Conservation (phyloP, 2,797 vertebrate genomes). For the Thaleichthys pacificus region DNA sequence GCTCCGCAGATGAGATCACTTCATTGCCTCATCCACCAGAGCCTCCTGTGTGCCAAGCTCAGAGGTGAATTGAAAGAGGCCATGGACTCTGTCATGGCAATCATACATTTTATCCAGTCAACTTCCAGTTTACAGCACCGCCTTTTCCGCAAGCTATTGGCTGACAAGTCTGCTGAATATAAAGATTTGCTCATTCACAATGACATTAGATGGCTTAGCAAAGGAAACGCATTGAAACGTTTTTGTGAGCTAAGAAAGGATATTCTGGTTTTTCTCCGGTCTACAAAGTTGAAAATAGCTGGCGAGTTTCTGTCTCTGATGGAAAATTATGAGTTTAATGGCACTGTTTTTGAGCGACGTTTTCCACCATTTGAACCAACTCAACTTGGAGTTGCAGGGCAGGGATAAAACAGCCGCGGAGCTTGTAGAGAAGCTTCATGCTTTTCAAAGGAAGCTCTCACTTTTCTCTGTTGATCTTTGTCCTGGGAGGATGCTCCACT, state of each 20-base stretch:
- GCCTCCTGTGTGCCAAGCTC: slow-evolving; percentile 14
- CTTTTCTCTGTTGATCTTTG: slow-evolving; percentile 24
- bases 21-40: slow-evolving; percentile 28
- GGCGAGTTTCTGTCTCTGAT: slow-evolving; percentile 5
- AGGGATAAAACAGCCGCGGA: slow-evolving; percentile 7
- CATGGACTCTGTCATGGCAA: slow-evolving; percentile 28
- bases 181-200: slow-evolving; percentile 20
- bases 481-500: slow-evolving; percentile 21
- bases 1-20: slow-evolving; percentile 22
- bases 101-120: slow-evolving; percentile 13
- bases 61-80: slow-evolving; percentile 28
- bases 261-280: slow-evolving; percentile 15
- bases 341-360: slow-evolving; percentile 15
- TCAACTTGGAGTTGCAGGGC: slow-evolving; percentile 10
- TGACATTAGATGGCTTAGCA: slow-evolving; percentile 19
- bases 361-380: slow-evolving; percentile 19
- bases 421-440: slow-evolving; percentile 17
- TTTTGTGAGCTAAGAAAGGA: slow-evolving; percentile 26
- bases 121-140: slow-evolving; percentile 15
- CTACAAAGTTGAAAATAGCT: slow-evolving; percentile 3
- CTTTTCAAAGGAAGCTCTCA: slow-evolving; percentile 19
- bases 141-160: slow-evolving; percentile 13
- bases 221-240: slow-evolving; percentile 13
- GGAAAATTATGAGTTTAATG: slow-evolving; percentile 1
- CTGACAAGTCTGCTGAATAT: slow-evolving; percentile 21